Evolutionary conservation across 2,888 invertebrate genomes (phyloP), one percentile per base, ranked within the genome.

Genomic region (Clusia tigrina): DNA sequence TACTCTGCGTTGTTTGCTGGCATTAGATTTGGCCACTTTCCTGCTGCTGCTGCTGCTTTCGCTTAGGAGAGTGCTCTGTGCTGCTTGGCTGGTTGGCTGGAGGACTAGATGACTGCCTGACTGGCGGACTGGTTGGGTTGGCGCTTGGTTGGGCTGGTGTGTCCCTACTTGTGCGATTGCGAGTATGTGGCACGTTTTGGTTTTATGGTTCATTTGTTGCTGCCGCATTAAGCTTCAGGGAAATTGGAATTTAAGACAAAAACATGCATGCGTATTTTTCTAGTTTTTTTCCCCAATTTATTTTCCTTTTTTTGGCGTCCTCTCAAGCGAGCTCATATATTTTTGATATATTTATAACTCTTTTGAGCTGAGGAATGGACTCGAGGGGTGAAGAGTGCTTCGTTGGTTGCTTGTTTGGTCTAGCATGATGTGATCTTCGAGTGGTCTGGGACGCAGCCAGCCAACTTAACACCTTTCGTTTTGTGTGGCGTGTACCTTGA

Each of bases 101-200:
- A n/a, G n/a, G n/a, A n/a, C n/a, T n/a, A n/a, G n/a, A n/a, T n/a
- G n/a, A n/a, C n/a, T n/a, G n/a, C n/a, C n/a, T n/a, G n/a, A n/a
- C n/a, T n/a, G n/a, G n/a, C n/a, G n/a, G n/a, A n/a, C n/a, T 60
- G 26, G 57, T 54, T n/a, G n/a, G 37, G 60, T 60, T 60, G n/a
- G 55, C 12, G 6, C 32, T 42, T 42, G 42, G 42, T 17, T n/a
- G n/a, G n/a, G 42, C 3, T n/a, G n/a, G 42, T 5, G 15, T n/a
- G 3, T n/a, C 3, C 42, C 3, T n/a, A 3, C 3, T n/a, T 9
- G n/a, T 42, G 42, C 42, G 20, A 6, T 48, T 18, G 2, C 15
- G 42, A n/a, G n/a, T n/a, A n/a, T n/a, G 38, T 68, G 68, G 73
- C 78, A 79, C 78, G 79, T 78, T 72, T 73, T 69, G 71, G 58